Evolutionary conservation across 53 echinoderm and acorn worm genomes (phyloP).

Genomic region (Stichopus horrens): DNA sequence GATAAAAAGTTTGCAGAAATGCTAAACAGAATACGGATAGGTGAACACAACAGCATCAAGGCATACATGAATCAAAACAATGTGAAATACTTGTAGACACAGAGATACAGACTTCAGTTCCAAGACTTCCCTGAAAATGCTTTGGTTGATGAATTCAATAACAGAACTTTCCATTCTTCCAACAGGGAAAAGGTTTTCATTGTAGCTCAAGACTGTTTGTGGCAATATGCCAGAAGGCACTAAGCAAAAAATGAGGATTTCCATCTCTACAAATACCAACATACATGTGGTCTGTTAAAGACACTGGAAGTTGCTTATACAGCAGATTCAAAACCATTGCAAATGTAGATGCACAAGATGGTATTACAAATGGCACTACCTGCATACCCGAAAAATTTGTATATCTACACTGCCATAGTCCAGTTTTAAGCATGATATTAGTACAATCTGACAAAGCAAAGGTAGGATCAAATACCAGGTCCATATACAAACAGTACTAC

Average conservation of each 20-base stretch:
- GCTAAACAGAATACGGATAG: conserved; percentile 44
- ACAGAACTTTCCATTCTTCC: not conserved
- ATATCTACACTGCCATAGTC: not conserved
- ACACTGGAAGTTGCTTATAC: not conserved
- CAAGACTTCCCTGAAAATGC: conserved; percentile 32
- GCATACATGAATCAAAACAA: not conserved
- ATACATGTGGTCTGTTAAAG: conserved; percentile 21
- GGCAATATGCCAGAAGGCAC: not conserved
- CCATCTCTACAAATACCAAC: not conserved
- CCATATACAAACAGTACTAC: conserved; percentile 8
- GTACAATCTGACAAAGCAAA: conserved; percentile 12
- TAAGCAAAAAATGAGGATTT: not conserved
- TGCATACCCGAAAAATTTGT: conserved; percentile 17
- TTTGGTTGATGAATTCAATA: conserved; percentile 6
- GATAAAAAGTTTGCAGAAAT: conserved; percentile 42
- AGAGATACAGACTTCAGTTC: not conserved
- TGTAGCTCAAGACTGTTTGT: conserved; percentile 9
- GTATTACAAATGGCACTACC: conserved; percentile 39
- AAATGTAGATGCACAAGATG: conserved; percentile 45
- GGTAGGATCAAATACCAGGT: not conserved
- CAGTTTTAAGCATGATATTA: conserved; percentile 13
- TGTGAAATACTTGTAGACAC: not conserved
- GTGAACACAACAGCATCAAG: conserved; percentile 19
- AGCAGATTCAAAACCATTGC: conserved; percentile 11
- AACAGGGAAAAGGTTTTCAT: not conserved